phyloP scores from a whole-genome alignment of 2,113 vertebrate genomes.

The Hiodon tergisus region DNA sequence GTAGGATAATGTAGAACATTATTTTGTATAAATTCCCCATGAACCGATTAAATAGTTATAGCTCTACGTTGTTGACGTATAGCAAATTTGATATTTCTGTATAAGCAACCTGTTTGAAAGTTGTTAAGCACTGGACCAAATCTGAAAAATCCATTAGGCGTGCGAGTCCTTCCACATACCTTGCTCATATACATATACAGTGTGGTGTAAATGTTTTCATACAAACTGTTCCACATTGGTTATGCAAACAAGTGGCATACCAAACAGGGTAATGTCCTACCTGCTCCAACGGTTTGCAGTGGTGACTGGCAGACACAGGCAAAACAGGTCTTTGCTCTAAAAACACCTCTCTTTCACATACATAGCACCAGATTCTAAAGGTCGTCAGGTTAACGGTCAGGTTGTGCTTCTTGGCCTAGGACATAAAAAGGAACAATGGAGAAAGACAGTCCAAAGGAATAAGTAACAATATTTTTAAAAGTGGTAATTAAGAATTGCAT shows the following conservation, averaged over 20 bases:
- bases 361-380: constrained; percentile 91
- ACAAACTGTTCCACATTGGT: not conserved
- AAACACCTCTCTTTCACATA: constrained; percentile 93
- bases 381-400: constrained; percentile 96
- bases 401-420: constrained; percentile 84
- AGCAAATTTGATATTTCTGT: no score
- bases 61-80: no score
- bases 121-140: no score
- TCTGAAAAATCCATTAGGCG: no score
- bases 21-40: not conserved
- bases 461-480: not conserved
- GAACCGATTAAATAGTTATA: no score
- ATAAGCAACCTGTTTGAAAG: no score
- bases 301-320: constrained; percentile 42
- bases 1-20: not conserved
- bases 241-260: not conserved
- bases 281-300: constrained; percentile 65
- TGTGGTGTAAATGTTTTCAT: not conserved
- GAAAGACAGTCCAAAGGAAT: not conserved
- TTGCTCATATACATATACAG: not conserved
- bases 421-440: not conserved
- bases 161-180: no score
- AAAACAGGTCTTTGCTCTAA: constrained; percentile 69
- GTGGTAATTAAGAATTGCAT: not conserved
- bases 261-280: constrained; percentile 46